Evolutionary conservation across 2,888 invertebrate species (phyloP), one percentile per base, ranked within the genome.

Genomic region (Seira sanloemensis): DNA sequence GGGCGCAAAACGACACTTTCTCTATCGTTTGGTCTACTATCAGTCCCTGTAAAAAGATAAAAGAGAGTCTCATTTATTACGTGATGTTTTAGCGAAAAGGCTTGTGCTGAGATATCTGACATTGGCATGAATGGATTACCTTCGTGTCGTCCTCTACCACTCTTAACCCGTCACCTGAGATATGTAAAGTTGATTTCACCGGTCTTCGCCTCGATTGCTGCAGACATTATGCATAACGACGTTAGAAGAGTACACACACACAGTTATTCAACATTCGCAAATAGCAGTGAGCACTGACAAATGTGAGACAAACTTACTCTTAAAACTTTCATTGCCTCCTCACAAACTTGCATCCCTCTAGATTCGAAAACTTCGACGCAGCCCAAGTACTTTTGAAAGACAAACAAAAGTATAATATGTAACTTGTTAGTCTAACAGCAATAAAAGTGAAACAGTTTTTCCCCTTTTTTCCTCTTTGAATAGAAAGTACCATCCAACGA

Each of bases 1-100:
- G 99, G 5, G 99, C 99, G 92, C 99, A 99, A 92, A 99, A 99
- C n/a, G 99, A 99, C 1, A 99, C 99, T 92, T 99, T 99, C 92
- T 99, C 99, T 86, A 99, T 99, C 24, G 99, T 99, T 92, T 99
- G 99, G 92, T 99, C 99, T 50, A 99, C 98, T 89, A 99, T 97
- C 87, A 99, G 94, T 37, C 98, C 98, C 93, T 94, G 90, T 25
- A 91, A 90, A 46, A 87, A 66, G 9, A 73, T 67, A 81, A 85
- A 74, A 54, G 4, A n/a, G n/a, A n/a, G n/a, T n/a, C n/a, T n/a
- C n/a, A 50, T 12, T 19, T 26, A 46, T 65, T 65, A 65, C 4
- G 12, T 37, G 37, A 37, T 12, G 37, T 7, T 12, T 4, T 37
- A 37, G 12, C 5, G 37, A 37, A n/a, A 37, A 37, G 5, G 4